Evolutionary conservation across 2,888 invertebrate genomes (phyloP).

Genomic region (Branchellion lobata): DNA sequence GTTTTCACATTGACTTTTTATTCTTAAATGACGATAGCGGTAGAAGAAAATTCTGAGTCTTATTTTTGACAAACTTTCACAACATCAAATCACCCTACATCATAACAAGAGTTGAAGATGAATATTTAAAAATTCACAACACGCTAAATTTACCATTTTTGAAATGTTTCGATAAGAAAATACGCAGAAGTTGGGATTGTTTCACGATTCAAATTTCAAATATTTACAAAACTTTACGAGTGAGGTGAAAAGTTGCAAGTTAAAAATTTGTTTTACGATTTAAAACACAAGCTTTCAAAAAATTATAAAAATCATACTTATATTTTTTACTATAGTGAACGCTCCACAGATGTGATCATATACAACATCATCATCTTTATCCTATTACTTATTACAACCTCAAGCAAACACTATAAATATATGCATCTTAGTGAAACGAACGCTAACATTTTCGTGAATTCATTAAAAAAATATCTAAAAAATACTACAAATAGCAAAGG

Average conservation of each 20-base stretch:
- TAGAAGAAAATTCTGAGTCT: not conserved
- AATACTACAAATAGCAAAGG: not conserved
- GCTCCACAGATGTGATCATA: too few relatives aligned
- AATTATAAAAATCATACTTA: too few relatives aligned
- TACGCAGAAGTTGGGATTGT: not conserved
- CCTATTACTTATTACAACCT: not conserved
- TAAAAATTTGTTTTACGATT: too few relatives aligned
- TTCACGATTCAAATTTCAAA: too few relatives aligned
- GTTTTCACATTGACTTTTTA: too few relatives aligned
- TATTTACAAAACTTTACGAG: too few relatives aligned
- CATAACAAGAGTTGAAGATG: not conserved
- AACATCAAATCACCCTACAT: conserved; percentile 11
- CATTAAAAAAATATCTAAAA: not conserved
- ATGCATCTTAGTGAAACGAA: not conserved
- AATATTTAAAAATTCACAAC: not conserved
- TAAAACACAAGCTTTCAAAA: too few relatives aligned
- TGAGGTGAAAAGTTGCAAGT: too few relatives aligned
- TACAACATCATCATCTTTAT: not conserved
- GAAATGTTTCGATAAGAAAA: not conserved
- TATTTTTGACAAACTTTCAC: conserved; percentile 17
- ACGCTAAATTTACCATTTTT: conserved; percentile 12
- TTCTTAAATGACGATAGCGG: not conserved
- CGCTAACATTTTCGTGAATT: too few relatives aligned
- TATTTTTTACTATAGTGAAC: too few relatives aligned
- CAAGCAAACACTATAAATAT: not conserved